phyloP scores from a whole-genome alignment of 2,888 invertebrate species.

The Ommatoiulus sabulosus region DNA sequence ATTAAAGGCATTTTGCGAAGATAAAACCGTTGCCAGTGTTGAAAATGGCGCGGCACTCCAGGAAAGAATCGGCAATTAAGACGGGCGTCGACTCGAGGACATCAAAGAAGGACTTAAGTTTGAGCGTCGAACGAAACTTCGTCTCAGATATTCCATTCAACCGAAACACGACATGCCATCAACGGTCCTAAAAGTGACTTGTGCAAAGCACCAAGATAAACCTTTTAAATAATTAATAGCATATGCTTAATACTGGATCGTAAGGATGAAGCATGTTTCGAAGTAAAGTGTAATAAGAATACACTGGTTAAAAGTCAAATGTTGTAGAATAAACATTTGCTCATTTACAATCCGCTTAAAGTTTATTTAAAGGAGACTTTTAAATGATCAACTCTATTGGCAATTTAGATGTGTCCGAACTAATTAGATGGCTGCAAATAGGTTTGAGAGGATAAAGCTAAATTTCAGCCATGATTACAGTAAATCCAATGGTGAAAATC shows the following conservation, averaged over 20 bases:
- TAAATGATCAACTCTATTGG: too few species aligned
- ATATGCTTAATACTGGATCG: background rate
- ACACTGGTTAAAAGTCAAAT: background rate
- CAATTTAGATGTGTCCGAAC: too few species aligned
- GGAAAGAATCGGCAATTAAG: conserved; percentile 6
- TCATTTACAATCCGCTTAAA: background rate
- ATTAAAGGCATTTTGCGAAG: background rate
- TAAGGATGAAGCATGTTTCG: too few species aligned
- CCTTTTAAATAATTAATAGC: background rate
- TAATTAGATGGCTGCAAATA: too few species aligned
- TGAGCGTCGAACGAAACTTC: background rate
- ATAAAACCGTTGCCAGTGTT: conserved; percentile 23
- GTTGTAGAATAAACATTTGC: background rate
- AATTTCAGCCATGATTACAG: too few species aligned
- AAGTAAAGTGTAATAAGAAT: too few species aligned
- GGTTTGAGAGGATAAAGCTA: too few species aligned
- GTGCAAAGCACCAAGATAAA: background rate
- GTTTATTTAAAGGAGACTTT: too few species aligned
- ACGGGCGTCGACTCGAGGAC: background rate
- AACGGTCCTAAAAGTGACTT: background rate
- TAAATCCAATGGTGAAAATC: too few species aligned
- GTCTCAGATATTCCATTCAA: background rate
- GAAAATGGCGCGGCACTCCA: background rate
- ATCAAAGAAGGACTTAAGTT: background rate
- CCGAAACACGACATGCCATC: background rate